These are phyloP conservation scores for Molossus molossus DNA, from an alignment of 2,797 vertebrate genomes.

Conservation along the genomic window DNA sequence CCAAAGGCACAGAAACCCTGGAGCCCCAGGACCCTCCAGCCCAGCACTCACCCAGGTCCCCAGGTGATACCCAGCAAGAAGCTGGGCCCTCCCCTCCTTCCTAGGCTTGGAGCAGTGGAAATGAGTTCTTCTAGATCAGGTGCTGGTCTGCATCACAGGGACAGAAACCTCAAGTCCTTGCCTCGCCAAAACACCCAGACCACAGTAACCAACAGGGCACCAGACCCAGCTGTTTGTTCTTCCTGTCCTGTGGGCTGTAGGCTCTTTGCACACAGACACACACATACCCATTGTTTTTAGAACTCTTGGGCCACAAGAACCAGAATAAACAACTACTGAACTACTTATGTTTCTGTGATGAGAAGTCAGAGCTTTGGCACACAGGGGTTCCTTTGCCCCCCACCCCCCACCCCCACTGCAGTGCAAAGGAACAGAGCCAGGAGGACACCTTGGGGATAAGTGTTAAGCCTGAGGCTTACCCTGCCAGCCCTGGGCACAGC, in stretches of 20 bases:
- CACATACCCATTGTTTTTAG: not conserved
- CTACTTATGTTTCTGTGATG: not conserved
- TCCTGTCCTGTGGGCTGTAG: not conserved
- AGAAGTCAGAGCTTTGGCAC: not conserved
- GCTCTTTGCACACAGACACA: not conserved
- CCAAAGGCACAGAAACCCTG: conserved; percentile 72
- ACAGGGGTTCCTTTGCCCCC: not conserved
- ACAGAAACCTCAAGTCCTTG: not conserved
- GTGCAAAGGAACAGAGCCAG: not conserved
- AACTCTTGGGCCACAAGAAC: not conserved
- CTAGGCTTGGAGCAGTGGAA: not conserved
- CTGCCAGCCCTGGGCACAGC: not conserved
- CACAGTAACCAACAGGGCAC: not conserved
- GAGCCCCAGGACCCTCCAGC: conserved; percentile 17
- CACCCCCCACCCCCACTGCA: too few species aligned
- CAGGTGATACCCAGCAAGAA: not conserved
- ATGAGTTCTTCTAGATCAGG: not conserved
- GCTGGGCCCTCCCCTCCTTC: not conserved
- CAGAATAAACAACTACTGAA: conserved; percentile 77
- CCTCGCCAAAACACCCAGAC: too few species aligned
- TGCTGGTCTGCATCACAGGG: fast-evolving
- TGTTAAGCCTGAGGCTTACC: not conserved
- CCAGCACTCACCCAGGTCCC: not conserved
- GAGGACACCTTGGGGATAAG: not conserved
- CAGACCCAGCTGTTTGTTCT: not conserved